Conservation (phyloP, 1,140 invertebrate species). For the Drosophila nebulosa region DNA sequence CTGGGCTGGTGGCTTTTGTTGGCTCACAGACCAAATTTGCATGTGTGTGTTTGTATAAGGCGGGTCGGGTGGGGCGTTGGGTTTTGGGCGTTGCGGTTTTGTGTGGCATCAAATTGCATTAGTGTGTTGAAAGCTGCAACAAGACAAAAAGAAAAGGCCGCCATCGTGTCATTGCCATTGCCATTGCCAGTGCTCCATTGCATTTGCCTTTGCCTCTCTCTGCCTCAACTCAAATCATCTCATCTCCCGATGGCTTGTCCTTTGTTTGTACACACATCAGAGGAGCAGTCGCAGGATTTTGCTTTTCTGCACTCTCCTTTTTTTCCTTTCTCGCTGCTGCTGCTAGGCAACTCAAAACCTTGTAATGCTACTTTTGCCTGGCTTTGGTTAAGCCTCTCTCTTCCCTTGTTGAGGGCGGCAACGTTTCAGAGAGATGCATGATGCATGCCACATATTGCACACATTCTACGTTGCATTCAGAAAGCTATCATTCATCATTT, state of each 20-base stretch:
- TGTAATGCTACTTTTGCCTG: constrained; percentile 44
- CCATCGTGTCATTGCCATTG: too few relatives aligned
- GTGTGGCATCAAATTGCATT: constrained; percentile 74
- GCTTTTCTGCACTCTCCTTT: constrained; percentile 45
- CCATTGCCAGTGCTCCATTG: not conserved
- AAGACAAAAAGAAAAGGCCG: constrained; percentile 23
- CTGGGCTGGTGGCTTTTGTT: constrained; percentile 27
- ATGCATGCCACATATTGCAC: constrained; percentile 43
- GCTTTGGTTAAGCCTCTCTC: constrained; percentile 55
- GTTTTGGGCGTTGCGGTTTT: constrained; percentile 54
- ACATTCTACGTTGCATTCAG: constrained; percentile 10
- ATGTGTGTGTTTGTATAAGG: not conserved
- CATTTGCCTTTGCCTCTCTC: not conserved
- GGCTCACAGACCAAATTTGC: constrained; percentile 9
- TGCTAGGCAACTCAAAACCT: not conserved
- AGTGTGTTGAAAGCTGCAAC: constrained; percentile 62
- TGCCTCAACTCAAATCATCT: not conserved
- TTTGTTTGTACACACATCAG: constrained; percentile 67
- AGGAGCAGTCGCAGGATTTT: constrained; percentile 13
- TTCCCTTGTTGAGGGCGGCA: constrained; percentile 3
- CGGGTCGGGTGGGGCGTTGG: constrained; percentile 7
- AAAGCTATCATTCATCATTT: constrained; percentile 69
- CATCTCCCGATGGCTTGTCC: constrained; percentile 18
- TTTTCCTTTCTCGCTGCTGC: constrained; percentile 21
- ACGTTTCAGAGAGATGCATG: constrained; percentile 9